These are phyloP conservation scores for Diplazon laetatorius DNA, from an alignment of 2,888 invertebrate species.

Conservation along the genomic window DNA sequence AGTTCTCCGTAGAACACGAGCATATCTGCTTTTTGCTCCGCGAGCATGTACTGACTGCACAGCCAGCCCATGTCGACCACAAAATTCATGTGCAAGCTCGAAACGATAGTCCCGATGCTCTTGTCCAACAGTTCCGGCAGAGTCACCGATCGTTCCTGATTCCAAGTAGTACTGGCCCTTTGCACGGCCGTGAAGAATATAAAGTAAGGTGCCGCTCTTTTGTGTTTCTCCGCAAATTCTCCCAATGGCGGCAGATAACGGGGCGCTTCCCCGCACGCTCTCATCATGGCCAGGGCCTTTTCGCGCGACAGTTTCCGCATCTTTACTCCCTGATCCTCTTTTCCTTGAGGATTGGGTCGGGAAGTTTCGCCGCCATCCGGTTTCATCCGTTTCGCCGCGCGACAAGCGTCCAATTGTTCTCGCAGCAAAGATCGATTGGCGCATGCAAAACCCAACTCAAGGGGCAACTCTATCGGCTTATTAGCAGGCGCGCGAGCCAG, in stretches of 20 bases:
- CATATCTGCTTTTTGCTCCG: conserved; percentile 85
- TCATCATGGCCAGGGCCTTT: conserved; percentile 70
- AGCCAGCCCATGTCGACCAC: conserved; percentile 97
- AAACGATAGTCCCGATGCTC: conserved; percentile 89
- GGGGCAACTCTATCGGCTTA: conserved; percentile 70
- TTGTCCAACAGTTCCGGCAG: conserved; percentile 91
- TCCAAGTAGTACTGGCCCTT: conserved; percentile 86
- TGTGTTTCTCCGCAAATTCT: conserved; percentile 87
- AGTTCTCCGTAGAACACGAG: conserved; percentile 62
- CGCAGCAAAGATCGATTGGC: conserved; percentile 72
- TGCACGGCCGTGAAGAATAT: conserved; percentile 90
- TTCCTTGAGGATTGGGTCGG: no score
- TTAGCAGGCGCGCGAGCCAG: conserved; percentile 86
- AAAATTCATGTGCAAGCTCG: conserved; percentile 94
- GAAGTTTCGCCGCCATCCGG: not conserved
- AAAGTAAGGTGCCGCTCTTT: conserved; percentile 88
- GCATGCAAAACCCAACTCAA: conserved; percentile 73
- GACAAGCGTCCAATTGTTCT: conserved; percentile 80
- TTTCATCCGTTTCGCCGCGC: conserved; percentile 78
- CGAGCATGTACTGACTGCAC: conserved; percentile 91
- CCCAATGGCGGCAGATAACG: conserved; percentile 84
- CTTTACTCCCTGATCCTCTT: no score
- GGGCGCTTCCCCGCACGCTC: conserved; percentile 82
- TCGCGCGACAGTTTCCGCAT: not conserved
- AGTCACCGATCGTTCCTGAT: conserved; percentile 87